Evolutionary conservation across 2,113 vertebrate species (phyloP).

Genomic region (Odobenus rosmarus): DNA sequence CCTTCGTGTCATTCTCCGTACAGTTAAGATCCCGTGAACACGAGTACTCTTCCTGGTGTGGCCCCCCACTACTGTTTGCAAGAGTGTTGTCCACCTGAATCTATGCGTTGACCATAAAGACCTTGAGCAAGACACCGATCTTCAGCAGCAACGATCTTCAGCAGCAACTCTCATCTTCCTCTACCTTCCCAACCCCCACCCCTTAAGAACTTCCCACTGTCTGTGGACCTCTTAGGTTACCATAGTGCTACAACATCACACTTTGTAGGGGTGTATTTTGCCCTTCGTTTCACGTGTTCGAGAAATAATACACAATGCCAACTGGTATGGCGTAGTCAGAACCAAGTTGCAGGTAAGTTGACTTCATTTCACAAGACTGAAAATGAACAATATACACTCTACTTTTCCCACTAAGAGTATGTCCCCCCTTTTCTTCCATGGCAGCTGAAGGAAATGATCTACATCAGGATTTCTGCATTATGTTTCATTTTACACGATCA

Average conservation of each 20-base stretch:
- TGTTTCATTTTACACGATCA: conserved; percentile 31
- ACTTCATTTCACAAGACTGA: conserved; percentile 44
- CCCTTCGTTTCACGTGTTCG: background rate
- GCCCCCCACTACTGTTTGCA: background rate
- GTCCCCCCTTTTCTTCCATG: conserved; percentile 61
- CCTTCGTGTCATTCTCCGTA: background rate
- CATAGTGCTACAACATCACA: background rate
- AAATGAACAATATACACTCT: background rate
- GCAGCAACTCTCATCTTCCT: background rate
- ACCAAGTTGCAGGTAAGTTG: conserved; percentile 12
- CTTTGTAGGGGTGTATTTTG: background rate
- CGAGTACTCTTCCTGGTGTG: background rate
- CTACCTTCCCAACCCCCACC: background rate
- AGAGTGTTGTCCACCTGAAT: background rate
- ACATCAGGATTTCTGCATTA: conserved; percentile 26
- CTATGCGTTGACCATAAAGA: background rate
- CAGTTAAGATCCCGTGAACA: background rate
- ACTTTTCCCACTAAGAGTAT: conserved; percentile 10
- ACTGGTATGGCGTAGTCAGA: background rate
- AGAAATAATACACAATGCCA: background rate
- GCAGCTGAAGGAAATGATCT: conserved; percentile 59
- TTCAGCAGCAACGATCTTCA: background rate
- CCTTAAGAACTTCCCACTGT: background rate
- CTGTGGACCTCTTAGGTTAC: background rate
- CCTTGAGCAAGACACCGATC: background rate